A percentile compares a stretch with the other conserved stretches of the same genome.
Evolutionary conservation across 2,113 vertebrate genomes (phyloP).

Genomic region (Bos taurus): DNA sequence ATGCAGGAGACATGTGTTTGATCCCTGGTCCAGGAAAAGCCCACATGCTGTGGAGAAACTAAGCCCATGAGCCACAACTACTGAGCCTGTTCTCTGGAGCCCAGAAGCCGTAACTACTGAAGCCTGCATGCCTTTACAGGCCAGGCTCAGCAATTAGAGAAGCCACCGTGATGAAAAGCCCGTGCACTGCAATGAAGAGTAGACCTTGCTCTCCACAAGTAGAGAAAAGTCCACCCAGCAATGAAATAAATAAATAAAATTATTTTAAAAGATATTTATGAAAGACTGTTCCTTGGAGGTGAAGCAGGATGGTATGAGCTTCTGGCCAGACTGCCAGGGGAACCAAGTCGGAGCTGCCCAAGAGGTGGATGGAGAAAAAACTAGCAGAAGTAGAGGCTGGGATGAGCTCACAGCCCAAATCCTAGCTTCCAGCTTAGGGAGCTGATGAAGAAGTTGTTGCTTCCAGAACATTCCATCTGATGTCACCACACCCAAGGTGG

Average conservation of each 20-base stretch:
- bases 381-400: not conserved
- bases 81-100: not conserved
- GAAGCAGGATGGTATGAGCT: not conserved
- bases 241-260: not conserved
- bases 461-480: not conserved
- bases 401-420: rapidly evolving
- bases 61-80: not conserved
- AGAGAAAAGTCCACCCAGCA: not conserved
- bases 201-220: not conserved
- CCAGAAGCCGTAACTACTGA: not conserved
- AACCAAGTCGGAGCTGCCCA: not conserved
- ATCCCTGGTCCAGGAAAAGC: not conserved
- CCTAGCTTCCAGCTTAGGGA: not conserved
- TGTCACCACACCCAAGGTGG: rapidly evolving
- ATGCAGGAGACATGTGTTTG: not conserved
- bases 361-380: not conserved
- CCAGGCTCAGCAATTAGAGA: not conserved
- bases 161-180: not conserved
- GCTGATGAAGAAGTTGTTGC: not conserved
- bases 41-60: not conserved
- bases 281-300: not conserved
- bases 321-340: rapidly evolving
- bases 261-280: rapidly evolving
- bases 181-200: not conserved
- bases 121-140: not conserved